Conservation (phyloP, 2,888 invertebrate genomes). For the Diaprepes abbreviatus region DNA sequence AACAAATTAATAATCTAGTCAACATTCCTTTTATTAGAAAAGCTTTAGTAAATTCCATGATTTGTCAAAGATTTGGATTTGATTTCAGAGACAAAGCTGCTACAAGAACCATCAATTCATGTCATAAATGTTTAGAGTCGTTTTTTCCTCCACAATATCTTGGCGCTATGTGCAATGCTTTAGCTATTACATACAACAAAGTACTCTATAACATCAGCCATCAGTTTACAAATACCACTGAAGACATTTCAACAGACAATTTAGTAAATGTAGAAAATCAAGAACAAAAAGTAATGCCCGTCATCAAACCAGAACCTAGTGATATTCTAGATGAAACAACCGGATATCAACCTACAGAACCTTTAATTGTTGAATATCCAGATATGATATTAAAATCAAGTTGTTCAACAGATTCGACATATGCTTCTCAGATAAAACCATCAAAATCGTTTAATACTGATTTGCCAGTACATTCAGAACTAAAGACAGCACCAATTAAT, state of each 20-base stretch:
- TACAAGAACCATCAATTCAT: constrained; percentile 57
- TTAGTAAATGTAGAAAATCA: constrained; percentile 47
- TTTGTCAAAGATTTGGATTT: constrained; percentile 75
- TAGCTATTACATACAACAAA: constrained; percentile 78
- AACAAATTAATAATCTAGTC: constrained; percentile 74
- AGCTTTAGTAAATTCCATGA: constrained; percentile 74
- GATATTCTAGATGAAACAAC: constrained; percentile 5
- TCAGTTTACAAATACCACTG: constrained; percentile 59
- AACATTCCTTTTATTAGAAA: constrained; percentile 73
- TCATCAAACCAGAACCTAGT: background rate
- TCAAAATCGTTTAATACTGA: constrained; percentile 60
- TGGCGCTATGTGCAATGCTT: constrained; percentile 83
- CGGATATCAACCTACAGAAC: constrained; percentile 43
- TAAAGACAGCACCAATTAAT: constrained; percentile 19
- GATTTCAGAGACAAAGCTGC: constrained; percentile 70
- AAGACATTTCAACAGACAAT: constrained; percentile 50
- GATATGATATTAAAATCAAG: constrained; percentile 48
- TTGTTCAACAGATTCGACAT: constrained; percentile 52
- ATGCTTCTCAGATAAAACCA: constrained; percentile 64
- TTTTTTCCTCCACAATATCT: constrained; percentile 78
- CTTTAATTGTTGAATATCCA: constrained; percentile 42
- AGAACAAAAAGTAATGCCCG: constrained; percentile 22
- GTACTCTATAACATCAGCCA: constrained; percentile 76
- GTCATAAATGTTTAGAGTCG: constrained; percentile 72
- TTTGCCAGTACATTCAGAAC: constrained; percentile 31